These are phyloP conservation scores for Helarctos malayanus DNA, from an alignment of 2,797 vertebrate genomes.

Conservation along the genomic window DNA sequence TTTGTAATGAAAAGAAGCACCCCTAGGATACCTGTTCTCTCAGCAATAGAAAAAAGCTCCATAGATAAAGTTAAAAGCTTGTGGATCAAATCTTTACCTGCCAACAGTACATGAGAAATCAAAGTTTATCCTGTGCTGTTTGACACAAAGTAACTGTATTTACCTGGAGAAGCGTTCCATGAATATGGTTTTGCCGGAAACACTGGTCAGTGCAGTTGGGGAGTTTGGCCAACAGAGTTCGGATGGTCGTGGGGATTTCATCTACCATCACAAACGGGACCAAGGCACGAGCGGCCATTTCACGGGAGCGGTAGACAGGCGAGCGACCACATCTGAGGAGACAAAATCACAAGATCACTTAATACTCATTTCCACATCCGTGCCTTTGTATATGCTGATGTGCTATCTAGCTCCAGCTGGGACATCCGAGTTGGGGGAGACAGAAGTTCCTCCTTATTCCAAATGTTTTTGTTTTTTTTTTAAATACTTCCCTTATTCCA, in stretches of 20 bases:
- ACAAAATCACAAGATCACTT: slow-evolving; percentile 38
- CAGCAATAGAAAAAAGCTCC: background rate
- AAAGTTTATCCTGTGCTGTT: background rate
- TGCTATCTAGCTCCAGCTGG: background rate
- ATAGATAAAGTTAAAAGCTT: background rate
- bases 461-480: background rate
- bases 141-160: slow-evolving; percentile 66
- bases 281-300: slow-evolving; percentile 96
- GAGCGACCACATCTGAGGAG: slow-evolving; percentile 92
- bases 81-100: background rate
- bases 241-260: slow-evolving; percentile 90
- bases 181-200: slow-evolving; percentile 94
- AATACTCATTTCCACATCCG: background rate
- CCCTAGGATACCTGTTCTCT: background rate
- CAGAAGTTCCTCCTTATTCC: slow-evolving; percentile 6
- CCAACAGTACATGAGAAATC: background rate
- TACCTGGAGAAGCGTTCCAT: slow-evolving; percentile 96
- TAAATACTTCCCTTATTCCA: background rate
- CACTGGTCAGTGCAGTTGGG: slow-evolving; percentile 87
- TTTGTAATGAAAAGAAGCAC: background rate
- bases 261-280: slow-evolving; percentile 95
- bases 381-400: background rate
- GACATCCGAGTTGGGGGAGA: background rate
- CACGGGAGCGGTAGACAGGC: slow-evolving; percentile 94
- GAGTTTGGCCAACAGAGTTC: slow-evolving; percentile 91